These are phyloP conservation scores for Gymnogyps californianus DNA, from an alignment of 2,113 vertebrate genomes.

Conservation along the genomic window DNA sequence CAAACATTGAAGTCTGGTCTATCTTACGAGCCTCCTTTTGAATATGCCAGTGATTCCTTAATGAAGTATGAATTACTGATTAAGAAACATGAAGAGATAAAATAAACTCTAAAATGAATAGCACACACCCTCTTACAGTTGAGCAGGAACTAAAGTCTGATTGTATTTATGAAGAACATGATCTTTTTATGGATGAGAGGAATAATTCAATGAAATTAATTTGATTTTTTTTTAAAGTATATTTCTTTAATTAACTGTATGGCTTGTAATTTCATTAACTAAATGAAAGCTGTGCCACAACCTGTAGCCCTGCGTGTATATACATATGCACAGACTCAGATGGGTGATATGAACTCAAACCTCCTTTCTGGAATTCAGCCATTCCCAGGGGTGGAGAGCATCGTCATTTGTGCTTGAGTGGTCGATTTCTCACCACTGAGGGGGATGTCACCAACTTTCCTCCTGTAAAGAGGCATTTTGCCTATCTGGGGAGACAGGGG, in stretches of 20 bases:
- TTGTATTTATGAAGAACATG: neutral
- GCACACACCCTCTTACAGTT: neutral
- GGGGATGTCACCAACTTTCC: neutral
- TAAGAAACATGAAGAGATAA: conserved; percentile 14
- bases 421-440: neutral
- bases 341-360: neutral
- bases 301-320: neutral
- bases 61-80: neutral
- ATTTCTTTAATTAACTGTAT: neutral
- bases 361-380: neutral
- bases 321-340: neutral
- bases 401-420: accelerated
- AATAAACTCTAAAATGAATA: conserved; percentile 13
- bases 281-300: neutral
- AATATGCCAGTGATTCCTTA: neutral
- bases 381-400: neutral
- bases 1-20: neutral
- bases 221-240: neutral
- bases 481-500: neutral
- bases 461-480: neutral
- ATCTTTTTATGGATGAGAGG: neutral
- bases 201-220: neutral
- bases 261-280: neutral
- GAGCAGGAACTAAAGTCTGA: neutral
- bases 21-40: neutral